Evolutionary conservation across 2,888 invertebrate genomes (phyloP), one percentile per base, ranked within the genome.

Genomic region (Ernsta delagoae): DNA sequence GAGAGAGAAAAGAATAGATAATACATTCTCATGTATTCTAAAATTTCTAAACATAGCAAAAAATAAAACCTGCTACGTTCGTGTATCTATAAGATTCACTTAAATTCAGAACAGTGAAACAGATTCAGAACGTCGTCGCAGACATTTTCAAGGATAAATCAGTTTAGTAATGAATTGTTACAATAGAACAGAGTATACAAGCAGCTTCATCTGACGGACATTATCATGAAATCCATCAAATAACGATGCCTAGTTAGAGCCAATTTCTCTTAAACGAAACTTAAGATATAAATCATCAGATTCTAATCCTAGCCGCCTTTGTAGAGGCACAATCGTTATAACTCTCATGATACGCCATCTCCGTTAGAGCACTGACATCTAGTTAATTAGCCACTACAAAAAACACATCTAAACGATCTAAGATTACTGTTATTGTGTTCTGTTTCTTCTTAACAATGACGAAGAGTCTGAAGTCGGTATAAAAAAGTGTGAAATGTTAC

Each of bases 401-500:
- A 53, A 62, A 68, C 61, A 39, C 34, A 12, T 54, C 68, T 62
- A 68, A 68, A 68, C 62, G 57, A 57, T 68, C 62, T 59, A 39
- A 68, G 68, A 68, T 68, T 62, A 56, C 62, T 16, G 62, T 62
- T 39, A 68, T 68, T 62, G 57, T 41, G 68, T 68, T 68, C 62
- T 68, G 62, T 68, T 63, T 41, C 57, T 68, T 50, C 12, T 61
- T 43, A 68, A 68, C 68, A 62, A 63, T 62, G 45, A 50, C 31
- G 9, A 16, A 8, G 45, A 8, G 53, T 9, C 43, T 56, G n/a
- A 54, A 16, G 54, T 56, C 6, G 50, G 6, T 1, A 56, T 34
- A 68, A 62, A 68, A 62, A 68, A 48, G 68, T 68, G 68, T 56
- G 61, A 68, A 68, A 36, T 62, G 56, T 61, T 61, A 62, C 68